Percentiles rank a stretch among this genome's conserved stretches.
Evolutionary conservation across 2,888 invertebrate species (phyloP).

Genomic region (Rhingia rostrata): DNA sequence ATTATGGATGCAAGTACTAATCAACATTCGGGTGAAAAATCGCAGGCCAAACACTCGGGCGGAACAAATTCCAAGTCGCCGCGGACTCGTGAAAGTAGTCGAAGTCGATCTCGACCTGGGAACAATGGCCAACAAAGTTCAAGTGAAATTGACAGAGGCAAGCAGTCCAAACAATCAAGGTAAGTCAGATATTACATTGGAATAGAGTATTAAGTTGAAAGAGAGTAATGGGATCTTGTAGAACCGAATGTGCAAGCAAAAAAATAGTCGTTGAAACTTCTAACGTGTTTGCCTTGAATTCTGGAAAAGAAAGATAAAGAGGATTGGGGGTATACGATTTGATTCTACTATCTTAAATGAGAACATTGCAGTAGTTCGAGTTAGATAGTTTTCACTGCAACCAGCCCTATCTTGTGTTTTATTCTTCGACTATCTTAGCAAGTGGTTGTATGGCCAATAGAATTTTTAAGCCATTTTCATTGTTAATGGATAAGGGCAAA

Average conservation of each 20-base stretch:
- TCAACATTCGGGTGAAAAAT: conserved; percentile 3
- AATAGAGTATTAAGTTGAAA: too few species aligned
- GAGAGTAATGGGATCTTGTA: too few species aligned
- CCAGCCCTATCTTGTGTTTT: too few species aligned
- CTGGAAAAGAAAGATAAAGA: neutral
- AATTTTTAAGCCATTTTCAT: too few species aligned
- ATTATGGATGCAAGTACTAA: conserved; percentile 25
- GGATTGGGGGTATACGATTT: too few species aligned
- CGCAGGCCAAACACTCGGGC: neutral
- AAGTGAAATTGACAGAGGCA: neutral
- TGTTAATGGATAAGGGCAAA: too few species aligned
- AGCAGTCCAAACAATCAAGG: neutral
- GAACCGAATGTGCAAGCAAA: too few species aligned
- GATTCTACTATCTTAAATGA: too few species aligned
- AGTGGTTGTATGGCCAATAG: too few species aligned
- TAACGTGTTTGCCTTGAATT: neutral
- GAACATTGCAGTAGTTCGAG: too few species aligned
- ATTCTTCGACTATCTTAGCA: too few species aligned
- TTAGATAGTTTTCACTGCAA: too few species aligned
- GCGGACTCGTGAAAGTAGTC: neutral
- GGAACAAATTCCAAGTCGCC: neutral
- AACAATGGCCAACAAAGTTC: neutral
- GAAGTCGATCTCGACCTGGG: neutral
- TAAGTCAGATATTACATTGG: neutral
- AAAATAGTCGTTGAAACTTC: neutral